Evolutionary conservation across 2,888 invertebrate genomes (phyloP), one percentile per base, ranked within the genome.

Genomic region (Drosophila paucipuncta): DNA sequence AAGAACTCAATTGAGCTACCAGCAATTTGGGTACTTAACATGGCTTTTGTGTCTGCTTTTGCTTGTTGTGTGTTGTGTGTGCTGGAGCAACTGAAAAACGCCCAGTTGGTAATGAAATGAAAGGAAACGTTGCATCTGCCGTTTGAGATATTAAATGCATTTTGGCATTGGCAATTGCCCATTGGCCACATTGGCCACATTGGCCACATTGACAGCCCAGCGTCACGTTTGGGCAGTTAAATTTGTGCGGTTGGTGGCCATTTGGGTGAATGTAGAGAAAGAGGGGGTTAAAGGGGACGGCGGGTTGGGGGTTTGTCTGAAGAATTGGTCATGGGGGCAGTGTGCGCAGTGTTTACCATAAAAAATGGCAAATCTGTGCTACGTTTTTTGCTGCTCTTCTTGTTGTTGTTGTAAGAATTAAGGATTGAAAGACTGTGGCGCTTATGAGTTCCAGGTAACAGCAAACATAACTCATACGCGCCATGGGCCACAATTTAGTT

Each of bases 291-390:
- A 22, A 11, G 50, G 5, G 28, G 28, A 4, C 4, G 13, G 1
- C 7, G 13, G 52, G 31, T 49, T 28, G 41, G 33, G 22, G 61
- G n/a, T 39, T 37, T 62, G 53, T 52, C 16, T 18, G 57, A 18
- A 30, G 22, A 58, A 79, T 68, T 63, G 71, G 58, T 52, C 52
- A 49, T 58, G 60, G 60, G 30, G n/a, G 52, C 63, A 33, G 63
- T 25, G 47, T 43, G 64, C 52, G 47, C 73, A 54, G 62, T 88
- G 81, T 90, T 85, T 85, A 85, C 90, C 90, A 85, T 90, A 85
- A 85, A 90, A 89, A 85, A 85, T 85, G 90, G 89, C 74, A 89
- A 90, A 85, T 89, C 89, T 89, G 89, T 77, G 85, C 81, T 90
- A 85, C 85, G 85, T 83, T 83, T 68, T 63, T 31, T 28, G 25